Percentiles rank a stretch among this genome's conserved stretches.
phyloP scores from a whole-genome alignment of 2,888 invertebrate genomes.

The Synanthedon vespiformis region DNA sequence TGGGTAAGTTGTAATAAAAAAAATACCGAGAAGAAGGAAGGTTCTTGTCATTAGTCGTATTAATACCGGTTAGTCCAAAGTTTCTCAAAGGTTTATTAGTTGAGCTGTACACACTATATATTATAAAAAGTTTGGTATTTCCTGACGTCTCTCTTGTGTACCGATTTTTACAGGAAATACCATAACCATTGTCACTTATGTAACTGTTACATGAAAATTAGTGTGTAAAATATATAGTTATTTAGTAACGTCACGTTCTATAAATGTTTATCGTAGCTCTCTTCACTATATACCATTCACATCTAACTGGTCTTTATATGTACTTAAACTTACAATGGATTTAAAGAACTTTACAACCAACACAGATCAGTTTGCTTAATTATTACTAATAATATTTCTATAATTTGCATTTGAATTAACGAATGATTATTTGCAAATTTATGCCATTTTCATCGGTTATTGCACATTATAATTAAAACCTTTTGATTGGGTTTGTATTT shows the following conservation, averaged over 20 bases:
- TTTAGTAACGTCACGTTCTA: background rate
- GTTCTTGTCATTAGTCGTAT: slow-evolving; percentile 7
- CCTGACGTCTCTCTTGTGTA: background rate
- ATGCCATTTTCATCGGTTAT: too few relatives aligned
- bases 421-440: too few relatives aligned
- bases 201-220: slow-evolving; percentile 22
- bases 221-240: slow-evolving; percentile 17
- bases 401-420: too few relatives aligned
- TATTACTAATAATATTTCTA: too few relatives aligned
- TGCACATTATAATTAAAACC: too few relatives aligned
- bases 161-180: slow-evolving; percentile 1
- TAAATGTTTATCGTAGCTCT: background rate
- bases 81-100: background rate
- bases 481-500: too few relatives aligned
- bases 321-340: too few relatives aligned
- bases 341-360: too few relatives aligned
- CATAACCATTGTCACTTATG: slow-evolving; percentile 4
- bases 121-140: background rate
- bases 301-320: too few relatives aligned
- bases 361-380: too few relatives aligned
- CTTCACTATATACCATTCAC: background rate
- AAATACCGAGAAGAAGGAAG: slow-evolving; percentile 2
- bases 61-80: slow-evolving; percentile 2
- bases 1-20: too few relatives aligned
- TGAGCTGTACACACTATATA: background rate